Evolutionary conservation across 2,888 invertebrate species (phyloP), one percentile per base, ranked within the genome.

Genomic region (Electrophaes corylata): DNA sequence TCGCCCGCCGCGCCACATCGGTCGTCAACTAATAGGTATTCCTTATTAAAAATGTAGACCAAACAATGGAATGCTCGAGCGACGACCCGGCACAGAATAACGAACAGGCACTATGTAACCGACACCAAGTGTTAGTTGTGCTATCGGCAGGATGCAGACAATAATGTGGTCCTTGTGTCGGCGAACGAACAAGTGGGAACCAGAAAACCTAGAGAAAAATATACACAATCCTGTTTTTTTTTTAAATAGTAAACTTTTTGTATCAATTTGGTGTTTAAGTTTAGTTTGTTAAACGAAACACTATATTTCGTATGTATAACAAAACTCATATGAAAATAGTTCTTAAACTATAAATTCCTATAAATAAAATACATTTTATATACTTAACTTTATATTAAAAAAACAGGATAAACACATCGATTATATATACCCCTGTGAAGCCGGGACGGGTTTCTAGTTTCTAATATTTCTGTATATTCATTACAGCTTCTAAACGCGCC

Each of bases 91-190:
- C 45, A 50, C 40, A 50, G 56, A 16, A 20, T 56, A 49, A 26
- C 11, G 3, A 1, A 20, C 19, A 55, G 48, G 37, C 4, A 31
- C 19, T 40, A 23, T 12, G 49, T 45, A 50, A 57, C 56, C 31
- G 50, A 50, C 45, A 45, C 56, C n/a, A 20, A 20, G 37, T 29
- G 39, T 35, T 26, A 12, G 12, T 26, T 29, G 16, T 20, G 37
- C 29, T 64, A 64, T 62, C 52, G 26, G 44, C 60, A 57, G 19
- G 45, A 33, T 51, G 54, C 44, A 46, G 54, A 20, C 56, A 46
- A 52, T 57, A 46, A 47, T 19, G 39, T 40, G 49, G 8, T 37
- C 44, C 33, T 46, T 35, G 53, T 54, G 41, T n/a, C 6, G 35
- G 2, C 45, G 29, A 10, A 40, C 3, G 40, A 35, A 46, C 45